Base-by-base conservation (phyloP, 2,888 invertebrate species). In the Drosophila pegasa region DNA sequence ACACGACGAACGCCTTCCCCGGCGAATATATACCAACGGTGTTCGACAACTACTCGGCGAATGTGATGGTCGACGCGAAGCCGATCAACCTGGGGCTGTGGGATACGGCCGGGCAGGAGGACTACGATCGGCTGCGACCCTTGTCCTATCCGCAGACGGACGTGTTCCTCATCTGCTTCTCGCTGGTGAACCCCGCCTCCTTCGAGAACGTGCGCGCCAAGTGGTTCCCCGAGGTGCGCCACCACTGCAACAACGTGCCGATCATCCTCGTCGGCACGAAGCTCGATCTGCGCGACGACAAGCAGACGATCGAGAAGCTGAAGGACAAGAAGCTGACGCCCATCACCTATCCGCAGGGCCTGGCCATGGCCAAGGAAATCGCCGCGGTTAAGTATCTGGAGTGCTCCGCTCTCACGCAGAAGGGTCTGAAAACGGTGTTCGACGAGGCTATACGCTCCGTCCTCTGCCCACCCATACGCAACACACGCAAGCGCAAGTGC, bases 351-450 rank as follows among this genome's bases (percentile, higher is more conserved):
- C 91, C 92, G 0, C 91, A 91, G 54, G 91, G 91, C 8, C 60
- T 92, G 83, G 92, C 91, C 8, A 91, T 91, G 91, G 92, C 91
- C 71, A 91, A 92, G 71, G 91, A 91, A 59, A 91, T 91, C 3
- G 91, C 90, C 7, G 90, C 91, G 1, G 91, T 91, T 12, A 91
- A 91, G 58, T 91, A 91, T 88, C 66, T 91, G 69, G 91, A 91
- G 58, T 91, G 92, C 64, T 91, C 91, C 3, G 91, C 91, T 0
- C 60, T 91, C 25, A 92, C 91, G 43, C 91, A 91, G 61, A 91
- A 91, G 78, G 91, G 91, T 18, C 78, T 91, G 25, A 91, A 91
- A 75, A 92, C 90, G 45, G 91, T 91, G 40, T 91, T 91, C 75
- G 91, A 91, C 70, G 92, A 91, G 85, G 91, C 91, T 71, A 91